Conservation (phyloP, 2,797 vertebrate species). For the Anguilla obscura region DNA sequence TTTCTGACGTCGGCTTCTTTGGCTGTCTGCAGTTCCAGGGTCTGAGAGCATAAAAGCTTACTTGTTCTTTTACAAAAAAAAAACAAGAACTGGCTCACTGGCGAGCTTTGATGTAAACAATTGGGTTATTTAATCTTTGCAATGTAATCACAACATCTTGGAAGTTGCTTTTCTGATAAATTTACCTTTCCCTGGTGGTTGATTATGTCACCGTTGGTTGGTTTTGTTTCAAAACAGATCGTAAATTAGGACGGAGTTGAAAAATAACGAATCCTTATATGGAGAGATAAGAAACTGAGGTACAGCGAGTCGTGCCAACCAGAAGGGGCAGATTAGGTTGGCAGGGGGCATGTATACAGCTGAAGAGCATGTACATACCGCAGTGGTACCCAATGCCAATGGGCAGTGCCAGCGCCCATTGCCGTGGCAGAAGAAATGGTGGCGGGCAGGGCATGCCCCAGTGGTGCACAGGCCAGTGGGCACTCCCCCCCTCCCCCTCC, state of each 20-base stretch:
- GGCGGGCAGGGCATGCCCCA: neutral
- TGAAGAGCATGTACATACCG: too few species aligned
- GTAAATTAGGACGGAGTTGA: neutral
- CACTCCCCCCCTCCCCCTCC: too few species aligned
- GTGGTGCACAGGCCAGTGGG: neutral
- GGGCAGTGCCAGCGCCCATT: too few species aligned
- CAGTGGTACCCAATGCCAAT: neutral
- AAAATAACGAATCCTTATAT: constrained; percentile 2
- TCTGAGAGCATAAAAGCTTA: neutral
- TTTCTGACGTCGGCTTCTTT: neutral
- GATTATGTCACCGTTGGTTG: neutral
- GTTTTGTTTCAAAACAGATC: neutral
- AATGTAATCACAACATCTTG: constrained; percentile 2
- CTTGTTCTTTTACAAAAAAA: neutral
- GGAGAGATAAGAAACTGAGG: neutral
- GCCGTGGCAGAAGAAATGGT: neutral
- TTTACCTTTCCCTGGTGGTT: constrained; percentile 7
- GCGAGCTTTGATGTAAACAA: constrained; percentile 1
- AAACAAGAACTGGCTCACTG: neutral
- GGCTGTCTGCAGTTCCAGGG: too few species aligned
- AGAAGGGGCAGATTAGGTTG: neutral
- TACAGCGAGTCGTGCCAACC: neutral
- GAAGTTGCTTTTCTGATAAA: neutral
- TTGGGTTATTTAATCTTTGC: neutral
- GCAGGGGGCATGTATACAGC: neutral